phyloP scores from a whole-genome alignment of 2,888 invertebrate species.

The Aelia acuminata region DNA sequence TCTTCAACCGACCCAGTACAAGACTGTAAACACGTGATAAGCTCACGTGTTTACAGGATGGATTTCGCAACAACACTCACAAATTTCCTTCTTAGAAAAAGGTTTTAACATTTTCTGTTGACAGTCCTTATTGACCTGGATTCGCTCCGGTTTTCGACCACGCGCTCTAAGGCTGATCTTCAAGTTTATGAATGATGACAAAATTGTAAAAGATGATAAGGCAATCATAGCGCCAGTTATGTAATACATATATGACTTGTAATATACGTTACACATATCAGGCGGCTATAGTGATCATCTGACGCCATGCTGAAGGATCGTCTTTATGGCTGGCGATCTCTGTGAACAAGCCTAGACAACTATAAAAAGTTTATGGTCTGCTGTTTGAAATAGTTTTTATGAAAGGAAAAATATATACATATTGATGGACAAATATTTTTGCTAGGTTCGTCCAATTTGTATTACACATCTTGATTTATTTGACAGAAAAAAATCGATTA shows the following conservation, averaged over 20 bases:
- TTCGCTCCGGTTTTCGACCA: not conserved
- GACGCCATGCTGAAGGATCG: not conserved
- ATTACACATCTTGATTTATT: not conserved
- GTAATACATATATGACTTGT: not conserved
- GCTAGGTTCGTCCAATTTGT: not conserved
- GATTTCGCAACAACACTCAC: too few relatives aligned
- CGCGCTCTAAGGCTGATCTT: not conserved
- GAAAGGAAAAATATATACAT: not conserved
- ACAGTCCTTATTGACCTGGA: not conserved
- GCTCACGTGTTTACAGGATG: too few relatives aligned
- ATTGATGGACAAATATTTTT: too few relatives aligned
- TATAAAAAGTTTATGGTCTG: not conserved
- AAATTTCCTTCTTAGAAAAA: not conserved
- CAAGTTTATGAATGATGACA: constrained; percentile 34
- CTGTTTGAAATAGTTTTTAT: not conserved
- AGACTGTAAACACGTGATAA: too few relatives aligned
- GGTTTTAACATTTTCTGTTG: not conserved
- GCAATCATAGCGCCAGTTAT: not conserved
- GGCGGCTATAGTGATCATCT: not conserved
- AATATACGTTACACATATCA: not conserved
- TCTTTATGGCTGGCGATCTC: not conserved
- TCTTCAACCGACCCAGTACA: too few relatives aligned
- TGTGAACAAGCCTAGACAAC: not conserved
- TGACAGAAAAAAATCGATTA: too few relatives aligned
- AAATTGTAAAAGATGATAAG: not conserved